Percentiles rank a stretch among this genome's conserved stretches.
Conservation (phyloP, 2,797 vertebrate genomes). For the Diceros bicornis region DNA sequence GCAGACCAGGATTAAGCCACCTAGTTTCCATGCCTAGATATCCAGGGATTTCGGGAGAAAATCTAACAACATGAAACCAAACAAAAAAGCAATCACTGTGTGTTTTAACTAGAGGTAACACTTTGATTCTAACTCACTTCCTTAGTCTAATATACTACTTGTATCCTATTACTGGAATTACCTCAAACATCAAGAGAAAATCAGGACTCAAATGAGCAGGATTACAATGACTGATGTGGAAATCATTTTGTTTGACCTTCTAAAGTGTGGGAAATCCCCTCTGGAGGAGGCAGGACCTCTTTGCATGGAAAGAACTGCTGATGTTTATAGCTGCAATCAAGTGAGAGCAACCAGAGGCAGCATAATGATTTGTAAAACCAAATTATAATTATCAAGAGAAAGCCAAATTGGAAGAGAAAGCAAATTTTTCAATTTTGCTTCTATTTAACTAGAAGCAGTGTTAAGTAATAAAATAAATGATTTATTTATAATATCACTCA, state of each 20-base stretch:
- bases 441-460: not conserved
- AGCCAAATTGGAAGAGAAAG: not conserved
- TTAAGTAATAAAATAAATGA: not conserved
- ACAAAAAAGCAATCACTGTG: not conserved
- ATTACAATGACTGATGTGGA: not conserved
- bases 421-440: not conserved
- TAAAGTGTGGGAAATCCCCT: not conserved
- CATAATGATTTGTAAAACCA: not conserved
- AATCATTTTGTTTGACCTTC: constrained; percentile 62
- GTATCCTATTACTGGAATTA: not conserved
- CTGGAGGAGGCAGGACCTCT: not conserved
- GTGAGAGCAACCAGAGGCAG: not conserved
- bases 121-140: not conserved
- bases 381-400: constrained; percentile 35
- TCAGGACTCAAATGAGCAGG: not conserved
- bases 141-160: not conserved
- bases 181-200: constrained; percentile 3
- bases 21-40: not conserved
- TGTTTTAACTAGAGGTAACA: constrained; percentile 8
- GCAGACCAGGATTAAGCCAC: rapidly evolving
- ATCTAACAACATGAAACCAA: not conserved
- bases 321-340: not conserved
- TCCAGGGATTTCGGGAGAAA: not conserved
- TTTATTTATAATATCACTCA: not conserved
- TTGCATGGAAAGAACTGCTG: not conserved